Evolutionary conservation across 2,113 vertebrate genomes (phyloP), one percentile per base, ranked within the genome.

Genomic region (Hipposideros armiger): DNA sequence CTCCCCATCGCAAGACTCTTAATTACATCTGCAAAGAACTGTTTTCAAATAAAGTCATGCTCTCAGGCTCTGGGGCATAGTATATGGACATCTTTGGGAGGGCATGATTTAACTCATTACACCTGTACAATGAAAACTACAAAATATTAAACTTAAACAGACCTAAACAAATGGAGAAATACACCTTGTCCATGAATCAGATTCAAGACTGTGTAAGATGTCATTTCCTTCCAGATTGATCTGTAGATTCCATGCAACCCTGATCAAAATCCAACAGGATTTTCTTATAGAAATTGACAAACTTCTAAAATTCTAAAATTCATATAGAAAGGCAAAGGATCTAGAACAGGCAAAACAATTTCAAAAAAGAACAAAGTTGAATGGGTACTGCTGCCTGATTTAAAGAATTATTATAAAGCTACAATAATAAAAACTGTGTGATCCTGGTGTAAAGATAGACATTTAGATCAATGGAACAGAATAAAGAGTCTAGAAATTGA

Each of bases 361-460:
- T 58, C n/a, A 54, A 69, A 60, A 89, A 73, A 82, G 7, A 93
- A 72, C 54, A 70, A 72, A 66, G 40, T 60, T 86, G 19, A 42
- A 30, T 32, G 5, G 4, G 20, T 36, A 70, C 26, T 8, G 30
- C 52, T 81, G 67, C n/a, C 22, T 72, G 54, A 54, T 36, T 69
- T 95, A 24, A 83, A 77, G 42, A 91, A 77, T 42, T 77, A 50
- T 76, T 83, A 76, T 87, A 95, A 91, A 85, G 28, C 52, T 32
- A 62, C 30, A 67, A 3, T 82, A 77, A 87, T 52, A 28, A 67
- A 64, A 86, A 62, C 11, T 60, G 8, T 64, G 47, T 13, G 45
- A 7, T 82, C 62, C 30, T 74, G n/a, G 8, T 24, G 4, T 50
- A 67, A 60, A 66, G 32, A 69, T 10, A 30, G 20, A 91, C 50